Evolutionary conservation across 2,797 vertebrate species (phyloP).

Genomic region (Sternotherus odoratus): DNA sequence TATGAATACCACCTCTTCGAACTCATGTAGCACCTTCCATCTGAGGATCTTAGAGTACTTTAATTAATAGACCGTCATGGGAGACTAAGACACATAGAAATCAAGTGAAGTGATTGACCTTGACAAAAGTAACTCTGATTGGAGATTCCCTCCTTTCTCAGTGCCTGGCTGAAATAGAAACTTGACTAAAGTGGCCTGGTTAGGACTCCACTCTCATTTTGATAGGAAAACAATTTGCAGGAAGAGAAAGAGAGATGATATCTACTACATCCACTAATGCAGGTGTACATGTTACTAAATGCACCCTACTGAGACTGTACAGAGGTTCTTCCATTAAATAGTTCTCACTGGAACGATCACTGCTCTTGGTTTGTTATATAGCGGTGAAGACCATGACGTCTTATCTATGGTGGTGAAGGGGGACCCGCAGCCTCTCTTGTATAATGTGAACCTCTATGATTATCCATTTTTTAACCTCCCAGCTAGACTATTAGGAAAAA

Average conservation of each 20-base stretch:
- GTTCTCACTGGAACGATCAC: not conserved
- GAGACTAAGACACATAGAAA: constrained; percentile 53
- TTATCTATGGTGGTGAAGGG: not conserved
- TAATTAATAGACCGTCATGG: constrained; percentile 42
- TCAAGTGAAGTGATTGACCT: not conserved
- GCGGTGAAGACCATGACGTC: accelerated
- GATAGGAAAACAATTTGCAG: too few species aligned
- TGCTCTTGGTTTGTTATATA: accelerated
- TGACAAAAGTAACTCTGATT: constrained; percentile 31
- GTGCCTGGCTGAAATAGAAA: constrained; percentile 34
- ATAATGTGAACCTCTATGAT: not conserved
- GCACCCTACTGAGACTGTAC: not conserved
- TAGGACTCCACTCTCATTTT: constrained; percentile 44
- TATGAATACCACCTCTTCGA: not conserved
- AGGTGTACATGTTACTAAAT: not conserved
- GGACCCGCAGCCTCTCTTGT: not conserved
- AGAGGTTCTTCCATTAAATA: not conserved
- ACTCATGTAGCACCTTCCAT: too few species aligned
- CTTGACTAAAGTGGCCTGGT: constrained; percentile 51
- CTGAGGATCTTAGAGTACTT: not conserved
- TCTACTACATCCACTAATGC: not conserved
- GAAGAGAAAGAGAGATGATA: too few species aligned
- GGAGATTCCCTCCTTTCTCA: not conserved
- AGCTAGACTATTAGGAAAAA: not conserved
- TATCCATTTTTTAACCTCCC: not conserved